These are phyloP conservation scores for Julus scanicus DNA, from an alignment of 2,888 invertebrate genomes.

Conservation along the genomic window DNA sequence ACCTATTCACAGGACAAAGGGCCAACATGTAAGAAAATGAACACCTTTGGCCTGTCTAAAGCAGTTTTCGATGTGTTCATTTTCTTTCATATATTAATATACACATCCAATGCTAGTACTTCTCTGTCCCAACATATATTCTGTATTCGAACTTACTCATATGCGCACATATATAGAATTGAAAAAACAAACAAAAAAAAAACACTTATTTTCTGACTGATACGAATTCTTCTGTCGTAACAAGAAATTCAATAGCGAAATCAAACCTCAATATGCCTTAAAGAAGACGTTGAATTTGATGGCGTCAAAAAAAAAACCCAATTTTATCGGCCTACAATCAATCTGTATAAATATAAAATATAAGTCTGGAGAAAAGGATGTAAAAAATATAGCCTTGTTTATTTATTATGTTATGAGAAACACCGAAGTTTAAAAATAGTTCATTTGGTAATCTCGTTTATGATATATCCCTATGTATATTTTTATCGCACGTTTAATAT, in stretches of 20 bases:
- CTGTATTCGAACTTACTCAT: not conserved
- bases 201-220: not conserved
- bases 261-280: conserved; percentile 33
- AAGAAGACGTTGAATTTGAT: not conserved
- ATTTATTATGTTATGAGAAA: conserved; percentile 8
- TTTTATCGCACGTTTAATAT: not conserved
- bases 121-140: not conserved
- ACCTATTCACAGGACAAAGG: too few relatives aligned
- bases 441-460: not conserved
- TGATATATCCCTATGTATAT: conserved; percentile 14
- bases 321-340: not conserved
- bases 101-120: not conserved
- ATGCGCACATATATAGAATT: not conserved
- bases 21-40: too few relatives aligned
- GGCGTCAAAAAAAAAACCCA: not conserved
- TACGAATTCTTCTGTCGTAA: not conserved
- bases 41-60: not conserved
- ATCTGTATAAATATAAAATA: not conserved
- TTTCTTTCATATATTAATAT: too few relatives aligned
- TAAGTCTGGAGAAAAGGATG: not conserved
- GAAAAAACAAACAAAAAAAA: not conserved
- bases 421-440: not conserved
- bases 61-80: not conserved
- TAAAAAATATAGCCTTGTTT: not conserved
- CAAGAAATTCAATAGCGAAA: not conserved